Conservation (phyloP, 2,888 invertebrate species). For the Synanthedon andrenaeformis region DNA sequence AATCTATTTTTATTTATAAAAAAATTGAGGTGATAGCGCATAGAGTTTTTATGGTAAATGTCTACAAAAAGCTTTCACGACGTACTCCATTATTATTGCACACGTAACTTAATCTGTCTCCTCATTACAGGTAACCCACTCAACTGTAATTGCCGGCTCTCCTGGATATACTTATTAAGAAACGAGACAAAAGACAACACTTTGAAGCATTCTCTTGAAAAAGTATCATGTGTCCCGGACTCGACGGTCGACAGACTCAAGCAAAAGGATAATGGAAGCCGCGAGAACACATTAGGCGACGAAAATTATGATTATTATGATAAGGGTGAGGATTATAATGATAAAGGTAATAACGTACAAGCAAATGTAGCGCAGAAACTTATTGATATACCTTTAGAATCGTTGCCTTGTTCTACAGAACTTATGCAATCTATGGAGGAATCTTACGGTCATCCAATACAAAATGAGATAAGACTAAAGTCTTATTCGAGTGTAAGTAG, state of each 20-base stretch:
- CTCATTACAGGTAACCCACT: slow-evolving; percentile 80
- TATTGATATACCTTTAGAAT: slow-evolving; percentile 47
- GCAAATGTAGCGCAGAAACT: slow-evolving; percentile 43
- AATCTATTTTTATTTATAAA: too few species aligned
- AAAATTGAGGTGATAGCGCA: too few species aligned
- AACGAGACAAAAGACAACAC: slow-evolving; percentile 79
- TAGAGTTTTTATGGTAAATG: too few species aligned
- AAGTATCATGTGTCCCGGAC: slow-evolving; percentile 78
- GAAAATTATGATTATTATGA: slow-evolving; percentile 58
- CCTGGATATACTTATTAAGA: slow-evolving; percentile 82
- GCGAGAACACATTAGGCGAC: slow-evolving; percentile 36
- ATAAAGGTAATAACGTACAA: slow-evolving; percentile 27
- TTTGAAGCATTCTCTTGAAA: slow-evolving; percentile 76
- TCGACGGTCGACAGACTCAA: slow-evolving; percentile 32
- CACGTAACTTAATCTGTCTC: slow-evolving; percentile 7
- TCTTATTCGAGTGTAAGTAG: slow-evolving; percentile 40
- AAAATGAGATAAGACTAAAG: slow-evolving; percentile 60
- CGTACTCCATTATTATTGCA: not conserved
- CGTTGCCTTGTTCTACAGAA: slow-evolving; percentile 61
- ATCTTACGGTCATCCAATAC: slow-evolving; percentile 55
- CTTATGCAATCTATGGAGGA: slow-evolving; percentile 54
- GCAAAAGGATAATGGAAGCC: slow-evolving; percentile 29
- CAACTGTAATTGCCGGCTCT: slow-evolving; percentile 84
- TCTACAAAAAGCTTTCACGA: too few species aligned
- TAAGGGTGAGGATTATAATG: slow-evolving; percentile 42